These are phyloP conservation scores for Epizoanthus fatuus DNA, from an alignment of 92 coral and sea anemone species.

Conservation along the genomic window DNA sequence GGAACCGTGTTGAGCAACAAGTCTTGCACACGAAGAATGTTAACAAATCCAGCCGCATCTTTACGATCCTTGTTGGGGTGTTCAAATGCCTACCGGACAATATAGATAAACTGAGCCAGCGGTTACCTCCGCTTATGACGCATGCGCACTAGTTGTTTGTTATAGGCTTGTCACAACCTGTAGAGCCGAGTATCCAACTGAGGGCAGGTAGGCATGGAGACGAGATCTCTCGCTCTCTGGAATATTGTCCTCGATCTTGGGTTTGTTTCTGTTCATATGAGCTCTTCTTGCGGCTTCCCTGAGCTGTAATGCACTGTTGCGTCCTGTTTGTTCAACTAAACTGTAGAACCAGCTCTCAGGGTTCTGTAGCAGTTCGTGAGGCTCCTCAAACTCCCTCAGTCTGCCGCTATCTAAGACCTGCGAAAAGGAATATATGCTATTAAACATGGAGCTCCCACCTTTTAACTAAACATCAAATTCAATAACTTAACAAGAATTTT, in stretches of 20 bases:
- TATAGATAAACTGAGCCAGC: not conserved
- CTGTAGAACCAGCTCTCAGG: conserved; percentile 74
- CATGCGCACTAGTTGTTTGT: not conserved
- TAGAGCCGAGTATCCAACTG: conserved; percentile 65
- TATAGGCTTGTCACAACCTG: conserved; percentile 78
- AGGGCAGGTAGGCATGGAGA: conserved; percentile 73
- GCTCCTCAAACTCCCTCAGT: conserved; percentile 91
- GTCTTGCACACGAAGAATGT: no score
- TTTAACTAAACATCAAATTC: no score
- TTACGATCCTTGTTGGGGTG: no score
- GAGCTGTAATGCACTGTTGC: conserved; percentile 66
- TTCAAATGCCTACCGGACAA: no score
- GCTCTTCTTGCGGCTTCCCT: conserved; percentile 80
- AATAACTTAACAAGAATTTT: no score
- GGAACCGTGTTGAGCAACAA: no score
- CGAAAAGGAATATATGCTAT: not conserved
- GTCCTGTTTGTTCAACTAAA: conserved; percentile 93
- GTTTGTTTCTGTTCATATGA: conserved; percentile 56
- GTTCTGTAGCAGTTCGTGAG: conserved; percentile 85
- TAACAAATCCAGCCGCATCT: no score
- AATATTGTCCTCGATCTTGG: conserved; percentile 56
- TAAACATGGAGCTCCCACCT: no score
- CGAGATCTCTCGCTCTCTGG: conserved; percentile 66
- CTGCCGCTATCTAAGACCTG: conserved; percentile 95
- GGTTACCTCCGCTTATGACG: not conserved